These are phyloP conservation scores for Bradynema listronoti DNA, from an alignment of 1,140 invertebrate species.

Conservation along the genomic window DNA sequence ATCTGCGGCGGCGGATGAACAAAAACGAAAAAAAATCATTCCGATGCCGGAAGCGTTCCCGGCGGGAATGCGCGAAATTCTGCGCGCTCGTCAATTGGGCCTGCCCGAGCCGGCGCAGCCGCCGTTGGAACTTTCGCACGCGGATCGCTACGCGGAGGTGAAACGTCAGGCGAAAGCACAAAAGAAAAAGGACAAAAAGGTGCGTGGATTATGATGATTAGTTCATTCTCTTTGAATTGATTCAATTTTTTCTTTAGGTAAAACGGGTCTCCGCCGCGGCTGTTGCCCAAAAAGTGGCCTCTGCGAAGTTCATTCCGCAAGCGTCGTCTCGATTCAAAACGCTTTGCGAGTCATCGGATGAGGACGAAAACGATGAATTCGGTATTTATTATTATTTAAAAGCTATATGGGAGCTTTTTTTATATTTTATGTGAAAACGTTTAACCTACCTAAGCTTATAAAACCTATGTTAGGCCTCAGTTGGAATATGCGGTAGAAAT, in stretches of 20 bases:
- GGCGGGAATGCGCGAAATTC: constrained; percentile 28
- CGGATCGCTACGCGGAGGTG: constrained; percentile 11
- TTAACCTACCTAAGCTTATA: too few relatives aligned
- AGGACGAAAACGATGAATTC: too few relatives aligned
- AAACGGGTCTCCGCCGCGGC: background rate
- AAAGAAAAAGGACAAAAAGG: constrained; percentile 37
- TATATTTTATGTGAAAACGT: too few relatives aligned
- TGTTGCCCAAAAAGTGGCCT: background rate
- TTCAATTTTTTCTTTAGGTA: background rate
- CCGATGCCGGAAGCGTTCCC: constrained; percentile 34
- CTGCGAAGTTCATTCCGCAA: background rate
- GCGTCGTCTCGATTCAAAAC: too few relatives aligned
- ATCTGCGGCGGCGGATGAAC: constrained; percentile 10
- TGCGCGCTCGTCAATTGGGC: constrained; percentile 23
- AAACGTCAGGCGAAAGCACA: constrained; percentile 31
- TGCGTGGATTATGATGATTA: background rate
- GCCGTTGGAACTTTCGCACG: constrained; percentile 1
- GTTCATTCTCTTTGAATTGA: background rate
- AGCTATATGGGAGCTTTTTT: too few relatives aligned
- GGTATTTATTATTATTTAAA: too few relatives aligned
- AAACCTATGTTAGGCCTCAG: too few relatives aligned
- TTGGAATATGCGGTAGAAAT: too few relatives aligned
- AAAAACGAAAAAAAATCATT: constrained; percentile 20
- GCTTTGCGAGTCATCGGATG: too few relatives aligned
- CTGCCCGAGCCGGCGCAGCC: constrained; percentile 20